phyloP scores from a whole-genome alignment of 2,797 vertebrate genomes.

The Lemur catta region DNA sequence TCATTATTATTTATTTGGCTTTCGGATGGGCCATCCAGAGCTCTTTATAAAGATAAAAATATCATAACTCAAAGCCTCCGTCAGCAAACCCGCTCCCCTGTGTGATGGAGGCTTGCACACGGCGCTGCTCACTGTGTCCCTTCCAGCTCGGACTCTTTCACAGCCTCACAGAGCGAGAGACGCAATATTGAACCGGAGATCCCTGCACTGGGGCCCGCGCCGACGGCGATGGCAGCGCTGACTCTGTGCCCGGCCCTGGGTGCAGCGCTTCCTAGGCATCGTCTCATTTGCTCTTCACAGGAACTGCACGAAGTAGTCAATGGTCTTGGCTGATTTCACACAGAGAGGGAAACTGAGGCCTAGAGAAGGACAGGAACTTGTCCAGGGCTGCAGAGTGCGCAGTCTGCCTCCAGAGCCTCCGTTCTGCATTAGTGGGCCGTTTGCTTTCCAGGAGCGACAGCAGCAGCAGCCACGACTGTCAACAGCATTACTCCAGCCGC shows the following conservation, averaged over 20 bases:
- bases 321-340: accelerated
- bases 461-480: accelerated
- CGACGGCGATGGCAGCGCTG: not conserved
- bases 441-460: not conserved
- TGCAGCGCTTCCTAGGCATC: accelerated
- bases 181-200: accelerated
- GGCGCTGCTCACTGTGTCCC: not conserved
- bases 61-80: constrained; percentile 1
- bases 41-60: constrained; percentile 55
- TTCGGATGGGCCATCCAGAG: constrained; percentile 43
- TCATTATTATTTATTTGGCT: constrained; percentile 13
- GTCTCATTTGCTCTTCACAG: not conserved
- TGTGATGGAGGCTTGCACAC: not conserved
- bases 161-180: not conserved
- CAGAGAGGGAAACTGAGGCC: not conserved
- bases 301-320: accelerated
- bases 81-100: not conserved
- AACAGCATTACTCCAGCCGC: accelerated
- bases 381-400: not conserved
- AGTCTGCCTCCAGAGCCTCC: not conserved
- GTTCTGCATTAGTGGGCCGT: accelerated
- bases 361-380: not conserved
- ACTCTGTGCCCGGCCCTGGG: not conserved
- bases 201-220: accelerated
- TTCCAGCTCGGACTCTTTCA: not conserved